A percentile compares a stretch with the other conserved stretches of the same genome.
phyloP scores from a whole-genome alignment of 2,888 invertebrate species.

The Chalcosyrphus nemorum region DNA sequence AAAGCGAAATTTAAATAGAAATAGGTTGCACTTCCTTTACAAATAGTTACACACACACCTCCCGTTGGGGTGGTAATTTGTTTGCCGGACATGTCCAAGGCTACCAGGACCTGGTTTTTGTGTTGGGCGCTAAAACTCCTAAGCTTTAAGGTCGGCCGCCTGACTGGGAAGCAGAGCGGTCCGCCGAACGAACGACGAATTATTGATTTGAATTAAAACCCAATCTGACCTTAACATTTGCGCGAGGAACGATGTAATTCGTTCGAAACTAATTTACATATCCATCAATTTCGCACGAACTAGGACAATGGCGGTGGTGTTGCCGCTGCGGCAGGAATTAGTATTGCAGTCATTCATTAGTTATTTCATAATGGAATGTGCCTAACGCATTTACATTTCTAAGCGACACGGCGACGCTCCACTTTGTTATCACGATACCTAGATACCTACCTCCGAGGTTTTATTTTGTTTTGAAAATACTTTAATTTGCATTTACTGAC shows the following conservation, averaged over 20 bases:
- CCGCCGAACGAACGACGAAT: slow-evolving; percentile 31
- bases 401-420: no score
- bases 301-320: slow-evolving; percentile 41
- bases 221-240: slow-evolving; percentile 69
- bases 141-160: slow-evolving; percentile 38
- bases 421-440: slow-evolving; percentile 42
- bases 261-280: slow-evolving; percentile 60
- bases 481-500: slow-evolving; percentile 51
- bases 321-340: slow-evolving; percentile 6
- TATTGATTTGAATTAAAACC: slow-evolving; percentile 66
- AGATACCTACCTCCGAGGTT: neutral
- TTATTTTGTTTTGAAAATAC: neutral
- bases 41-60: slow-evolving; percentile 40
- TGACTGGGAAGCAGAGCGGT: no score
- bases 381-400: slow-evolving; percentile 56
- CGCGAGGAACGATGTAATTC: slow-evolving; percentile 26
- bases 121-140: slow-evolving; percentile 35
- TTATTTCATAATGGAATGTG: slow-evolving; percentile 62
- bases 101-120: slow-evolving; percentile 23
- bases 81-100: slow-evolving; percentile 53
- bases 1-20: slow-evolving; percentile 55
- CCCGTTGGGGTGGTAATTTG: slow-evolving; percentile 49
- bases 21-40: slow-evolving; percentile 60
- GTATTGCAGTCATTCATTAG: slow-evolving; percentile 64
- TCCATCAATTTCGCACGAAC: slow-evolving; percentile 65